Percentiles rank a stretch among this genome's conserved stretches.
Evolutionary conservation across 2,797 vertebrate genomes (phyloP).

Genomic region (Pogonophryne albipinna): DNA sequence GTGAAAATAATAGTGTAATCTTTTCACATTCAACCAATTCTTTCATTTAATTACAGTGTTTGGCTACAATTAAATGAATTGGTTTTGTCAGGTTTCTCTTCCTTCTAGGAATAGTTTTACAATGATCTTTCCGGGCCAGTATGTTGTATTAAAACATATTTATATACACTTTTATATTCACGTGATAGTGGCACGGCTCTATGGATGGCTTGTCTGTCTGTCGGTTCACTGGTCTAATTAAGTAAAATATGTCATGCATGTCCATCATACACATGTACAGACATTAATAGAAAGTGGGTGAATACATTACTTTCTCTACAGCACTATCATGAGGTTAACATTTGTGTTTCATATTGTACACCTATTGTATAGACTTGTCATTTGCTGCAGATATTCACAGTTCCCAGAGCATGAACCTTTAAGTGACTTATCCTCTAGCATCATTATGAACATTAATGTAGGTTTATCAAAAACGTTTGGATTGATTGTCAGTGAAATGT

Average conservation of each 20-base stretch:
- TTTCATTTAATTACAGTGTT: conserved; percentile 79
- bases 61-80: conserved; percentile 69
- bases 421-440: too few species aligned
- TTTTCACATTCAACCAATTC: conserved; percentile 66
- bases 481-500: neutral
- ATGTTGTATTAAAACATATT: conserved; percentile 33
- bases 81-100: conserved; percentile 67
- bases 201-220: neutral
- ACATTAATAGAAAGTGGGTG: neutral
- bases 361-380: neutral
- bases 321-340: neutral
- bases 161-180: conserved; percentile 3
- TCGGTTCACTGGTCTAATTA: too few species aligned
- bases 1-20: conserved; percentile 72
- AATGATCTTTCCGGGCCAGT: conserved; percentile 10
- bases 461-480: too few species aligned
- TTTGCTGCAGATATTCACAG: too few species aligned
- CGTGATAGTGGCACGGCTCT: neutral
- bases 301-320: neutral
- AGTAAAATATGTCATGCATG: neutral
- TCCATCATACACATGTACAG: neutral
- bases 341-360: neutral
- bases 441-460: neutral
- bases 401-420: too few species aligned
- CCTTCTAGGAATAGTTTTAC: conserved; percentile 30